phyloP scores from a whole-genome alignment of 2,113 vertebrate genomes.

The Phodopus roborovskii region DNA sequence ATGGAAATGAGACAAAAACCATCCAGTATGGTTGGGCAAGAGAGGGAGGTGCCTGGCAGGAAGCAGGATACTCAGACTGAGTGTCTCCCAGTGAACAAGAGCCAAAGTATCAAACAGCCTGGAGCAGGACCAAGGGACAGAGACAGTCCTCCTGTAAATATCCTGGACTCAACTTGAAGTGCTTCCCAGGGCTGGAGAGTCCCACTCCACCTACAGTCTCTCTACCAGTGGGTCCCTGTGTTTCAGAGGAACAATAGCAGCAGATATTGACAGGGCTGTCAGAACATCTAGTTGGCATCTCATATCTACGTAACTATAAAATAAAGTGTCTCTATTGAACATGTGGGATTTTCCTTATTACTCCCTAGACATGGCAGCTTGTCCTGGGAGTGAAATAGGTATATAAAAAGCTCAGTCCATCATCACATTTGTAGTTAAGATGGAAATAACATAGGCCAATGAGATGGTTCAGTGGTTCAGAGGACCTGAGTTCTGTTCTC shows the following conservation, averaged over 20 bases:
- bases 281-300: not conserved
- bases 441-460: no score
- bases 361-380: not conserved
- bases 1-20: constrained; percentile 64
- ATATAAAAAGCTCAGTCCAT: not conserved
- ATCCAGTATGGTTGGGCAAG: constrained; percentile 55
- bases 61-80: constrained; percentile 29
- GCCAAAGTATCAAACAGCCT: constrained; percentile 37
- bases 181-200: not conserved
- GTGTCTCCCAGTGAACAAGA: not conserved
- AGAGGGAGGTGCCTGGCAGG: constrained; percentile 32
- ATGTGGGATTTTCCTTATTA: not conserved
- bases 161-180: not conserved
- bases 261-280: not conserved
- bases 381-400: no score
- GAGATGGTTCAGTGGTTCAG: not conserved
- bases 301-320: not conserved
- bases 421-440: no score
- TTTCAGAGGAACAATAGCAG: not conserved
- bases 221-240: not conserved
- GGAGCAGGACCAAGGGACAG: not conserved
- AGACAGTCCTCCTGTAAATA: not conserved
- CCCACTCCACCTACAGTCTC: not conserved
- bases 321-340: not conserved
- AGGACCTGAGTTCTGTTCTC: not conserved